Evolutionary conservation across 2,113 vertebrate genomes (phyloP).

Genomic region (Stigmatopora nigra): DNA sequence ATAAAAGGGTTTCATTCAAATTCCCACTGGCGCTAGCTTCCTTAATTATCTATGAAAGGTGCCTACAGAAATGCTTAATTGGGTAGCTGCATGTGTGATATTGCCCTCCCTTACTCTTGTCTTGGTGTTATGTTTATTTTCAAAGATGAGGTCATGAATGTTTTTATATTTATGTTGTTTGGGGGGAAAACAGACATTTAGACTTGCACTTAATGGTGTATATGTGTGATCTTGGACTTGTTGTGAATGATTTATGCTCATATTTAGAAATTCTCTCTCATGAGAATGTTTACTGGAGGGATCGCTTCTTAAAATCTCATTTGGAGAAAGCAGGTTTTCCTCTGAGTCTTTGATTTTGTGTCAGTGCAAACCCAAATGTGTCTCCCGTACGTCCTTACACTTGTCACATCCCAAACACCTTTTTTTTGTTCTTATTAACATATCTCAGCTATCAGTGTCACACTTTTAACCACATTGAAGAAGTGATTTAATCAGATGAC

Average conservation of each 20-base stretch:
- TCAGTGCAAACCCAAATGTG: conserved; percentile 6
- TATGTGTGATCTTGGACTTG: conserved; percentile 7
- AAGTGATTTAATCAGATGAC: conserved; percentile 63
- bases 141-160: conserved; percentile 30
- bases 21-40: conserved; percentile 44
- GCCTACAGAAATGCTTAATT: conserved; percentile 59
- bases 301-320: conserved; percentile 15
- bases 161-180: conserved; percentile 16
- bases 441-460: conserved; percentile 10
- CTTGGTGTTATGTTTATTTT: conserved; percentile 43
- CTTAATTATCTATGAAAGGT: conserved; percentile 58
- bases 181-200: conserved; percentile 4
- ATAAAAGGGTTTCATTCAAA: conserved; percentile 49
- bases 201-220: conserved; percentile 19
- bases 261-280: conserved; percentile 18
- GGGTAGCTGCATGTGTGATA: conserved; percentile 38
- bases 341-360: conserved; percentile 37
- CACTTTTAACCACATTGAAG: conserved; percentile 52
- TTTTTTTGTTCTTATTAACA: not conserved
- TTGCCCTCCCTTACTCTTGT: conserved; percentile 35
- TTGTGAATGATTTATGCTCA: conserved; percentile 23
- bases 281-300: not conserved
- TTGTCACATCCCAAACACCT: conserved; percentile 2
- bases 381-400: conserved; percentile 1
- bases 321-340: conserved; percentile 14